These are phyloP conservation scores for Drosophila lini DNA, from an alignment of 1,140 invertebrate genomes.

Conservation along the genomic window DNA sequence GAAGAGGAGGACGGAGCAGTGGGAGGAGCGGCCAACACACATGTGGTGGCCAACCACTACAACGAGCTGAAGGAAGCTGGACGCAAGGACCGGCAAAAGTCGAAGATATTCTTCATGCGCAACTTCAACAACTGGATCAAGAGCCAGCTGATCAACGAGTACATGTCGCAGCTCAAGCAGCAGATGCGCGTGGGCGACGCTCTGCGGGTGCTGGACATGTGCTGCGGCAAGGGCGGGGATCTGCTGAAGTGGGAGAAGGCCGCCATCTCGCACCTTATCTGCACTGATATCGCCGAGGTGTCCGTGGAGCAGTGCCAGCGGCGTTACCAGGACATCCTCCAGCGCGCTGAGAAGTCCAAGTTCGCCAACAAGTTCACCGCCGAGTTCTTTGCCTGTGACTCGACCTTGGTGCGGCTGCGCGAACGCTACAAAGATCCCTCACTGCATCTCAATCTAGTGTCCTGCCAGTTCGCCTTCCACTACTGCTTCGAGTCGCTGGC, in stretches of 20 bases:
- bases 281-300: slow-evolving; percentile 96
- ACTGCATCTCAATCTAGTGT: slow-evolving; percentile 94
- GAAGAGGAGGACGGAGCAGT: slow-evolving; percentile 12
- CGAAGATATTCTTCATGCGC: slow-evolving; percentile 95
- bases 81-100: slow-evolving; percentile 90
- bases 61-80: slow-evolving; percentile 93
- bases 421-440: slow-evolving; percentile 90
- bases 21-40: slow-evolving; percentile 84
- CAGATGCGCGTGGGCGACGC: slow-evolving; percentile 86
- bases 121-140: slow-evolving; percentile 99
- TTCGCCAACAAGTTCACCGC: slow-evolving; percentile 89
- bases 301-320: slow-evolving; percentile 94
- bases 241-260: slow-evolving; percentile 97
- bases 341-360: slow-evolving; percentile 73
- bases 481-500: slow-evolving; percentile 97
- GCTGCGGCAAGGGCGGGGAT: slow-evolving; percentile 98
- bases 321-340: slow-evolving; percentile 87
- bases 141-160: slow-evolving; percentile 94
- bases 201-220: slow-evolving; percentile 89
- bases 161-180: slow-evolving; percentile 87
- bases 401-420: slow-evolving; percentile 92
- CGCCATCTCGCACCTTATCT: slow-evolving; percentile 93
- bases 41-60: slow-evolving; percentile 93
- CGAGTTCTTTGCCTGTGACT: slow-evolving; percentile 96
- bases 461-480: slow-evolving; percentile 98